Evolutionary conservation across 2,113 vertebrate genomes (phyloP).

Genomic region (Buteo buteo): DNA sequence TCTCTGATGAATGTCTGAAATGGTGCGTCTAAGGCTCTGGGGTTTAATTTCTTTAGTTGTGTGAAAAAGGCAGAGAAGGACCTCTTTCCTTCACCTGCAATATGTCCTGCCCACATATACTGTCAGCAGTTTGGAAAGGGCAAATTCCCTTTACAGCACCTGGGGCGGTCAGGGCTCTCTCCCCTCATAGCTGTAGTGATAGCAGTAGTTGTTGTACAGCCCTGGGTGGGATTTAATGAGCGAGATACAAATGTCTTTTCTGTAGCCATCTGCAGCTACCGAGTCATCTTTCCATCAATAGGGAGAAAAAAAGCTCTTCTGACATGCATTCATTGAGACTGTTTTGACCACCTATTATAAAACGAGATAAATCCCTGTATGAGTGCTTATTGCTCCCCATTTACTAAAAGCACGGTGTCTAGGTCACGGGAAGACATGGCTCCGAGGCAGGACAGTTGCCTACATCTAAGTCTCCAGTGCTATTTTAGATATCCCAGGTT

Average conservation of each 20-base stretch:
- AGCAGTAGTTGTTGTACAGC: background rate
- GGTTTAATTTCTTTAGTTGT: background rate
- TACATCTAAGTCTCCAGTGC: background rate
- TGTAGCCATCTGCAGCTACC: background rate
- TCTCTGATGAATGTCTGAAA: background rate
- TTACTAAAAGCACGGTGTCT: background rate
- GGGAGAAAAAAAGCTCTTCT: background rate
- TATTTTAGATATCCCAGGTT: background rate
- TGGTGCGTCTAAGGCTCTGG: background rate
- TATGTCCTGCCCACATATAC: background rate
- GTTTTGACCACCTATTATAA: background rate
- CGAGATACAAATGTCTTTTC: background rate
- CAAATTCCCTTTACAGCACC: background rate
- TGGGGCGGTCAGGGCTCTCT: background rate
- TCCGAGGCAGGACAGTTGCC: background rate
- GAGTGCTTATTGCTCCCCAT: background rate
- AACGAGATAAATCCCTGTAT: background rate
- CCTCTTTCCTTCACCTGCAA: background rate
- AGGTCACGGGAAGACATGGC: background rate
- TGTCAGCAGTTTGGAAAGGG: background rate
- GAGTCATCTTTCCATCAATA: background rate
- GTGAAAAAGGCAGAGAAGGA: background rate
- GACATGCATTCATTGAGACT: background rate
- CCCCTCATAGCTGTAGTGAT: background rate
- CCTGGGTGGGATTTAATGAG: background rate